These are phyloP conservation scores for Spatulosminthurus flaviceps DNA, from an alignment of 2,888 invertebrate genomes.

Conservation along the genomic window DNA sequence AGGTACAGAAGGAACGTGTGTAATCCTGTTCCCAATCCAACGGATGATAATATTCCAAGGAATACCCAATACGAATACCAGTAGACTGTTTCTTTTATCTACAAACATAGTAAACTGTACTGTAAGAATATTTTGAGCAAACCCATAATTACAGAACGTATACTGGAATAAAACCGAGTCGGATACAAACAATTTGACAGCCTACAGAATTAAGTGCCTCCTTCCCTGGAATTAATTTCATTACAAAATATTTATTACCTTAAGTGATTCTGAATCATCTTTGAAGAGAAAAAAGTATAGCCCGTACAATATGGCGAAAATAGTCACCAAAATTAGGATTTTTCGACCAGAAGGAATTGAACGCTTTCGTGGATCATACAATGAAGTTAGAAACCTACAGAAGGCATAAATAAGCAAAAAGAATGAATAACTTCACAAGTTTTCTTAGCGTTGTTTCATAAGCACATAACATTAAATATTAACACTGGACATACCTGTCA, in stretches of 20 bases:
- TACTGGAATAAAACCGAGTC: too few relatives aligned
- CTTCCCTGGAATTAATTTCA: background rate
- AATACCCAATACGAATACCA: slow-evolving; percentile 93
- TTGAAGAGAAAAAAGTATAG: slow-evolving; percentile 62
- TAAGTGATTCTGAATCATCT: slow-evolving; percentile 59
- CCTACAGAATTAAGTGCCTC: background rate
- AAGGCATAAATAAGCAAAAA: slow-evolving; percentile 62
- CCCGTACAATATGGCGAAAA: slow-evolving; percentile 66
- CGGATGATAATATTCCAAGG: slow-evolving; percentile 94
- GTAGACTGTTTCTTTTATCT: slow-evolving; percentile 67
- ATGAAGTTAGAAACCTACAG: slow-evolving; percentile 65
- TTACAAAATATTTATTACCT: slow-evolving; percentile 42
- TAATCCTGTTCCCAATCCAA: slow-evolving; percentile 96
- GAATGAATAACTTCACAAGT: too few relatives aligned
- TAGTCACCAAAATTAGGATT: slow-evolving; percentile 64
- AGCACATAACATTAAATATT: too few relatives aligned
- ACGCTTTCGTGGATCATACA: slow-evolving; percentile 64
- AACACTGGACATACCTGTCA: slow-evolving; percentile 53
- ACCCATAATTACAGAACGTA: too few relatives aligned
- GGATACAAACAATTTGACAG: background rate
- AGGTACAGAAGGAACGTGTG: slow-evolving; percentile 98
- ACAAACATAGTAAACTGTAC: background rate
- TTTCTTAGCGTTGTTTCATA: too few relatives aligned
- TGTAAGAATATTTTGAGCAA: too few relatives aligned
- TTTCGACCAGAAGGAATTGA: slow-evolving; percentile 63